These are phyloP conservation scores for Poecilia wingei DNA, from an alignment of 2,797 vertebrate genomes.

Conservation along the genomic window DNA sequence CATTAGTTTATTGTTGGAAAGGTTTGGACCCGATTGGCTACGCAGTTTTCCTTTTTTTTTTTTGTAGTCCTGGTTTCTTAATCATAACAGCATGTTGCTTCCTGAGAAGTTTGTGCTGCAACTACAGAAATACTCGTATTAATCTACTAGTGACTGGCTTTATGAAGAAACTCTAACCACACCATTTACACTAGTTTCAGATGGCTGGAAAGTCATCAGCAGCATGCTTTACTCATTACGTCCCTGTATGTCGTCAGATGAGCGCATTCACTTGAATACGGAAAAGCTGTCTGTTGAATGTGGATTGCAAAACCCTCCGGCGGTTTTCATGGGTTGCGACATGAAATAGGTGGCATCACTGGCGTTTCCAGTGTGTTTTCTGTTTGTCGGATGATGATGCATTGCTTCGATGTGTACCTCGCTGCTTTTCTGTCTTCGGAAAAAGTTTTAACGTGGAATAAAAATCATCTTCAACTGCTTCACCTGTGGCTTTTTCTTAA, in stretches of 20 bases:
- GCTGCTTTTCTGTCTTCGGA: constrained; percentile 54
- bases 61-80: neutral
- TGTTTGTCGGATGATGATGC: constrained; percentile 32
- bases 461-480: constrained; percentile 39
- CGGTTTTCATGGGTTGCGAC: constrained; percentile 11
- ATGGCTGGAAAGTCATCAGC: neutral
- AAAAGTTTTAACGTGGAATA: constrained; percentile 51
- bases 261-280: neutral
- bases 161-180: neutral
- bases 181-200: neutral
- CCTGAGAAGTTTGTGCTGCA: neutral
- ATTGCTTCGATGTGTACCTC: constrained; percentile 40
- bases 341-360: constrained; percentile 40
- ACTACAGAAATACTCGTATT: neutral
- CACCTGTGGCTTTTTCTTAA: constrained; percentile 7
- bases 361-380: constrained; percentile 25
- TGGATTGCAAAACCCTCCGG: constrained; percentile 16
- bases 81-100: neutral
- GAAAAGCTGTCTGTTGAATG: constrained; percentile 14
- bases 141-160: neutral
- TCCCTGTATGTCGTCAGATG: constrained; percentile 19
- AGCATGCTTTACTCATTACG: neutral
- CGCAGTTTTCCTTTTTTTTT: neutral
- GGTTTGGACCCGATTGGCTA: neutral
- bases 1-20: constrained; percentile 10